phyloP scores from a whole-genome alignment of 2,888 invertebrate species.

The Omphaloscelis lunosa region DNA sequence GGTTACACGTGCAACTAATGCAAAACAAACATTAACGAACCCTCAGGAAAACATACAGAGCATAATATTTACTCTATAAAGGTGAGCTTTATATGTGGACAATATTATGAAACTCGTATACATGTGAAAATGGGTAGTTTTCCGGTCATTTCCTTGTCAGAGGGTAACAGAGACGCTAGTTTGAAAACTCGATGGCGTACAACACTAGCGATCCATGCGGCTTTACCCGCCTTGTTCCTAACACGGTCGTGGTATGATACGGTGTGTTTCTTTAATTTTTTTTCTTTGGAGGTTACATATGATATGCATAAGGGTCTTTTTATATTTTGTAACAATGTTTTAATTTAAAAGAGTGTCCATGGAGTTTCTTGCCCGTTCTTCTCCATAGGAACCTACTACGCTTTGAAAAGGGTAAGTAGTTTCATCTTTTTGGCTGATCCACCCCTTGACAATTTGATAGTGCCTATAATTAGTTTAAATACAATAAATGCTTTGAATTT shows the following conservation, averaged over 20 bases:
- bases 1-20: slow-evolving; percentile 34
- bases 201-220: not conserved
- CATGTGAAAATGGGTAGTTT: slow-evolving; percentile 24
- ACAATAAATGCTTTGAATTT: not conserved
- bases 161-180: not conserved
- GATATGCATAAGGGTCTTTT: not conserved
- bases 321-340: not conserved
- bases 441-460: not conserved
- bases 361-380: not conserved
- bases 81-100: slow-evolving; percentile 1
- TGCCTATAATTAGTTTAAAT: not conserved
- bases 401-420: not conserved
- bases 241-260: too few species aligned
- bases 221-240: too few species aligned
- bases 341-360: not conserved
- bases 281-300: not conserved
- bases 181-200: not conserved
- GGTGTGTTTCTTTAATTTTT: not conserved
- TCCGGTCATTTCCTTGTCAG: slow-evolving; percentile 40
- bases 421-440: not conserved
- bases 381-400: not conserved
- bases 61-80: slow-evolving; percentile 41
- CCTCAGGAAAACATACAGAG: slow-evolving; percentile 7
- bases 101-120: slow-evolving; percentile 19
- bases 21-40: slow-evolving; percentile 26